Conservation (phyloP, 2,113 vertebrate species). For the Corythornis cristatus region DNA sequence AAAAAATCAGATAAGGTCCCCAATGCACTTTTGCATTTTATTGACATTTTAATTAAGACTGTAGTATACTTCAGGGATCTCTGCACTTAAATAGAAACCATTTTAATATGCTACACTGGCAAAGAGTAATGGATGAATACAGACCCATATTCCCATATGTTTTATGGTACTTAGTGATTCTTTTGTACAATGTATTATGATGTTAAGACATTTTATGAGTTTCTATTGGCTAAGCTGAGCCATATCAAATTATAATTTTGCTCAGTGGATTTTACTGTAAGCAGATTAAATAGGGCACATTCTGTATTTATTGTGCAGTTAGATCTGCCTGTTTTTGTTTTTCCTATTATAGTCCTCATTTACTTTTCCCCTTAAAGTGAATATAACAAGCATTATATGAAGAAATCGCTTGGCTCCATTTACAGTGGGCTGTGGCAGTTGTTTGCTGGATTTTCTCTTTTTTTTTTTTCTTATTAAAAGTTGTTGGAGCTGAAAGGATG, state of each 20-base stretch:
- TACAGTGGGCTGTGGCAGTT: not conserved
- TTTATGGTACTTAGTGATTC: conserved; percentile 77
- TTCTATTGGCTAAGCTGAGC: conserved; percentile 77
- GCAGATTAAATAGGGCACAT: conserved; percentile 76
- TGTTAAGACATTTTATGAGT: conserved; percentile 77
- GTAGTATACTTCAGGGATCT: conserved; percentile 76
- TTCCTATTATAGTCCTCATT: conserved; percentile 58
- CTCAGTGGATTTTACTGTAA: conserved; percentile 79
- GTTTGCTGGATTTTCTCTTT: not conserved
- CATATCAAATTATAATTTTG: conserved; percentile 80
- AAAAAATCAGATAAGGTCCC: conserved; percentile 64
- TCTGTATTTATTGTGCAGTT: conserved; percentile 49
- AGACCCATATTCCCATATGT: conserved; percentile 77
- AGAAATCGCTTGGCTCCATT: conserved; percentile 27
- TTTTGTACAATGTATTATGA: conserved; percentile 76
- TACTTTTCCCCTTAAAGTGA: conserved; percentile 60
- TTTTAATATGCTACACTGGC: conserved; percentile 78
- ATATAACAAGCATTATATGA: conserved; percentile 14
- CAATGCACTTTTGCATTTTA: conserved; percentile 75
- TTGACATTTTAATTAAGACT: conserved; percentile 82
- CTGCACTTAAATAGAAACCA: conserved; percentile 80
- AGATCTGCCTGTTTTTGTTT: conserved; percentile 61
- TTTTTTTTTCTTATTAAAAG: conserved; percentile 1
- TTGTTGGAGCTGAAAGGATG: conserved; percentile 33
- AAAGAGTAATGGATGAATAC: conserved; percentile 75